These are phyloP conservation scores for Eupeodes luniger DNA, from an alignment of 2,888 invertebrate species.

Conservation along the genomic window DNA sequence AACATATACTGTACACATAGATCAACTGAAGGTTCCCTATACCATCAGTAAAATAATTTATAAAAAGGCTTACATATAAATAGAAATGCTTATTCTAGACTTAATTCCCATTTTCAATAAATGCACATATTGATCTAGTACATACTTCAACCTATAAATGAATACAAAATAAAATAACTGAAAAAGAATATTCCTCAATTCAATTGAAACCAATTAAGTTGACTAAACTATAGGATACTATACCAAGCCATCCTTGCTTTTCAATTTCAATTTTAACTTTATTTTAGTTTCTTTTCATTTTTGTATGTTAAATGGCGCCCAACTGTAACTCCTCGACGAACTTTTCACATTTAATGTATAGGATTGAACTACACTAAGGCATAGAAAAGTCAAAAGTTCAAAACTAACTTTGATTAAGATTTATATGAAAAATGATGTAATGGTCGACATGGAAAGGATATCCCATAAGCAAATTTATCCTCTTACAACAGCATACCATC, in stretches of 20 bases:
- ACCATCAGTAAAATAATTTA: neutral
- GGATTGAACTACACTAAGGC: constrained; percentile 42
- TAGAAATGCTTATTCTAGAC: neutral
- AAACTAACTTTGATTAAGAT: constrained; percentile 76
- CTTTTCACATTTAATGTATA: constrained; percentile 69
- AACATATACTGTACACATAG: neutral
- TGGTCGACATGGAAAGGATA: constrained; percentile 17
- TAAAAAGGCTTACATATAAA: neutral
- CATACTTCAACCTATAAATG: neutral
- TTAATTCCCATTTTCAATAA: neutral
- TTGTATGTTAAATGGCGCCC: constrained; percentile 34
- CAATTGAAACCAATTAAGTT: constrained; percentile 31
- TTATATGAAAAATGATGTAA: constrained; percentile 74
- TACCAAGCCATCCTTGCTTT: constrained; percentile 3
- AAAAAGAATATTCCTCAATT: constrained; percentile 10
- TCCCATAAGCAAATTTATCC: constrained; percentile 25
- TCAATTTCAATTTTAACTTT: neutral
- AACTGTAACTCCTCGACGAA: constrained; percentile 61
- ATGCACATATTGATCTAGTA: no score
- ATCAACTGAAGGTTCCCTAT: neutral
- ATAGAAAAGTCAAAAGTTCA: constrained; percentile 67
- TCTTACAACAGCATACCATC: constrained; percentile 5
- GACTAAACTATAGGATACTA: constrained; percentile 1
- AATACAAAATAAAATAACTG: neutral
- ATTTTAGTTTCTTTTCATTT: neutral